Base-by-base conservation (phyloP, 2,888 invertebrate genomes). In the Tenodera sinensis region DNA sequence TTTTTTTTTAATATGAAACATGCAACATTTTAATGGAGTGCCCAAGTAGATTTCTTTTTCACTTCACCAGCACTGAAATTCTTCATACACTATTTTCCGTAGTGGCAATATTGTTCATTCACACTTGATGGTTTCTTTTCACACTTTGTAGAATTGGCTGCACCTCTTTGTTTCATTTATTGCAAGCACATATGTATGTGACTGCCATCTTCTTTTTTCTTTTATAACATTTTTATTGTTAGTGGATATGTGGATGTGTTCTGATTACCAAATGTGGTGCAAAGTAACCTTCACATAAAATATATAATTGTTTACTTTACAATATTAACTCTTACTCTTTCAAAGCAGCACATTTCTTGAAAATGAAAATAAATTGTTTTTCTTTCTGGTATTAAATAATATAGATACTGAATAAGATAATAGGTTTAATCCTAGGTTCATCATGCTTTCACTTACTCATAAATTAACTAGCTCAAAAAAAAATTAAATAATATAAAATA, bases 1-100 rank as follows among this genome's bases (percentile, higher is more conserved):
- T 42, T 34, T 20, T 20, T 30, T 30, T 30, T 30, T 30, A 30
- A 71, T 20, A 71, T n/a, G n/a, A 71, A 71, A 71, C 4, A 88
- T 88, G 88, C 42, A 81, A 83, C 71, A 87, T 89, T 87, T 90
- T 89, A 20, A n/a, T 47, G 54, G 54, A 71, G 54, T 71, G 25
- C 54, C 54, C 54, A 20, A 71, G 54, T 71, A 71, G 54, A 71
- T 71, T 71, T 71, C 20, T 87, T 81, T 83, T 25, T 87, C 87
- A 82, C 81, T 81, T 86, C 34, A 87, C 47, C 87, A 83, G 20
- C 71, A 87, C 87, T 85, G 47, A 85, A 85, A 86, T 81, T 86
- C 86, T 86, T 86, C 87, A 34, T 87, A 83, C 87, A 87, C 87
- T 87, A 82, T 87, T 87, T 87, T 87, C 34, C 82, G 87, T 87